Base-by-base conservation (phyloP, 92 coral and sea anemone genomes). In the Chrysogorgia sp. region DNA sequence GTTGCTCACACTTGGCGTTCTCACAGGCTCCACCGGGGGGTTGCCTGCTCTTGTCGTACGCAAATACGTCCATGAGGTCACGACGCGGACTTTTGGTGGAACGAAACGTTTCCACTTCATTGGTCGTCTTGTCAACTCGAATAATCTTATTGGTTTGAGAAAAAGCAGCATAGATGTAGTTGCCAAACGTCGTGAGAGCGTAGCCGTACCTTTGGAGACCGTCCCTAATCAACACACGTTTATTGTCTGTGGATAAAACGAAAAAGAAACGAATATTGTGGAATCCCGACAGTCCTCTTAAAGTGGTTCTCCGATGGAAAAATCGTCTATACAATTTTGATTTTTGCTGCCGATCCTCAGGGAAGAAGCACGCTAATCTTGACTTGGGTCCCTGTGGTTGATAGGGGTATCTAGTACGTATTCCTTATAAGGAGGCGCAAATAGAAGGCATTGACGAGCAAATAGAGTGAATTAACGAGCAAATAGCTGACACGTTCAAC, bases 1-100 rank as follows among this genome's bases (percentile, higher is more conserved):
- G 75, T 56, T 94, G 90, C 29, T 69, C 85, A 67, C 98, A 94
- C 40, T 90, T 89, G 17, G 89, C 87, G 40, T 67, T 53, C 25
- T 35, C 78, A 35, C 98, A 94, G 0, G 90, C 66, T 0, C 98
- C 97, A 0, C 90, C 89, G 19, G 67, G 52, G 3, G 90, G 80
- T 65, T 94, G 98, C 23, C 94, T 90, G 26, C 87, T 82, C 9
- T 85, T 77, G 28, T 89, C 91, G 43, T 72, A 94, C 22, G 83
- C 92, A 26, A 79, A 82, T 8, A 94, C 40, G 49, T 86, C 87
- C 59, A 85, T 84, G 40, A 92, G 74, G 26, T 67, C 79, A 15
- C 58, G 67, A 17, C 30, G 58, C 0, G 48, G 66, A 24, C 9
- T 50, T 17, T 34, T 15, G 2, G 63, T 2, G 10, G 63, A 31